Evolutionary conservation across 2,888 invertebrate species (phyloP).

Genomic region (Melanotus villosus): DNA sequence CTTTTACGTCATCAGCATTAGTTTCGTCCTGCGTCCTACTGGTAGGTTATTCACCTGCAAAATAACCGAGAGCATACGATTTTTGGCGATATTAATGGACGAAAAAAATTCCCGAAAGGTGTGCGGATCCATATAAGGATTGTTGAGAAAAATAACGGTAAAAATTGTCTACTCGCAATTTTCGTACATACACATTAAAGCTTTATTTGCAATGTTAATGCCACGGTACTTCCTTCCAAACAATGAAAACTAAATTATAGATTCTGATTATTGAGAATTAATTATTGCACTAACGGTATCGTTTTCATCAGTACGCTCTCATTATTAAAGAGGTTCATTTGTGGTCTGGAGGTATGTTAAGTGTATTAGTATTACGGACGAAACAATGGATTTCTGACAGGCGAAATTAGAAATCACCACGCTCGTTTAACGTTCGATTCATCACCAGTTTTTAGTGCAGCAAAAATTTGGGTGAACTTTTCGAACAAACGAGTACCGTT

Average conservation of each 20-base stretch:
- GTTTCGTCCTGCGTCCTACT: constrained; percentile 49
- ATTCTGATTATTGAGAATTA: constrained; percentile 14
- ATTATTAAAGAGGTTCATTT: constrained; percentile 21
- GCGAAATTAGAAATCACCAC: too few relatives aligned
- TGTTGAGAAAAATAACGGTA: constrained; percentile 20
- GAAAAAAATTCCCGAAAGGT: constrained; percentile 18
- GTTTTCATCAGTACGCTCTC: constrained; percentile 31
- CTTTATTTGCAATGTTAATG: constrained; percentile 20
- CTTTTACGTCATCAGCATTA: constrained; percentile 49
- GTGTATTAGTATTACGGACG: constrained; percentile 1
- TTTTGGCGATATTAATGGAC: constrained; percentile 21
- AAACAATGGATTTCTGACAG: not conserved
- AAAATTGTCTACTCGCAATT: too few relatives aligned
- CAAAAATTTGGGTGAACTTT: too few relatives aligned
- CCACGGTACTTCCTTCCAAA: not conserved
- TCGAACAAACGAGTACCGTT: too few relatives aligned
- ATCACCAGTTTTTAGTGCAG: too few relatives aligned
- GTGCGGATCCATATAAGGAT: constrained; percentile 13
- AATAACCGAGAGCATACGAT: constrained; percentile 31
- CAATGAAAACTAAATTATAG: constrained; percentile 18
- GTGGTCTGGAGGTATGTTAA: not conserved
- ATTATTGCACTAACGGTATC: constrained; percentile 32
- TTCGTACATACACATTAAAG: constrained; percentile 1
- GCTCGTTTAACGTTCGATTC: too few relatives aligned
- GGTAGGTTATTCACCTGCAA: constrained; percentile 48